These are phyloP conservation scores for Eristalis intricaria DNA, from an alignment of 2,888 invertebrate species.

Conservation along the genomic window DNA sequence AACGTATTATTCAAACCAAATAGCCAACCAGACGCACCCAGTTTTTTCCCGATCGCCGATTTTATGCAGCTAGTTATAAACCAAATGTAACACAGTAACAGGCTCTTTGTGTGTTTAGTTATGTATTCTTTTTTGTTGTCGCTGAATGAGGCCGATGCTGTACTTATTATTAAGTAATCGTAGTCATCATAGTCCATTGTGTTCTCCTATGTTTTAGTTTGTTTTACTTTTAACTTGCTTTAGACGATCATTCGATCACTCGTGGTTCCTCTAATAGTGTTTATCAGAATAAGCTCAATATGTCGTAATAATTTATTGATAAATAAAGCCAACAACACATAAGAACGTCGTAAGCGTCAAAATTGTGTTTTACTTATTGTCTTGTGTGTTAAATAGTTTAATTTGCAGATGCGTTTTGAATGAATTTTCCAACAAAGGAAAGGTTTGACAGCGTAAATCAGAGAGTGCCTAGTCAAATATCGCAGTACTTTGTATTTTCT, in stretches of 20 bases:
- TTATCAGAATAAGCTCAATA: constrained; percentile 39
- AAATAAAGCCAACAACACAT: constrained; percentile 56
- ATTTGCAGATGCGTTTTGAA: not conserved
- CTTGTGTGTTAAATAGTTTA: too few species aligned
- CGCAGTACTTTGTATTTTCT: too few species aligned
- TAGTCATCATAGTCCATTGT: constrained; percentile 39
- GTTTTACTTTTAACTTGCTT: constrained; percentile 30
- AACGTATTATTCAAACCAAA: constrained; percentile 28
- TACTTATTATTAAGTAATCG: constrained; percentile 61
- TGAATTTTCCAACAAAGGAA: not conserved
- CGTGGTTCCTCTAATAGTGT: constrained; percentile 55
- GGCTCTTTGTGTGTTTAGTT: constrained; percentile 11
- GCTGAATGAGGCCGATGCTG: constrained; percentile 39
- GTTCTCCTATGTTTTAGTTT: constrained; percentile 34
- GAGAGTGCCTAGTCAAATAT: too few species aligned
- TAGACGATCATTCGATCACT: constrained; percentile 37
- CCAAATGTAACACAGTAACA: constrained; percentile 40
- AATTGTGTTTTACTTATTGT: not conserved
- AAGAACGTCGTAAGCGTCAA: constrained; percentile 65
- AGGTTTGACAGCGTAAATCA: too few species aligned
- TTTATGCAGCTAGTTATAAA: constrained; percentile 47
- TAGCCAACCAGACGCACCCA: constrained; percentile 1
- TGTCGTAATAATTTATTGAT: constrained; percentile 51
- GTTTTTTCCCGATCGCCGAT: not conserved
- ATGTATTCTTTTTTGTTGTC: constrained; percentile 25